Evolutionary conservation across 1,140 invertebrate genomes (phyloP).

Genomic region (Agrilus planipennis): DNA sequence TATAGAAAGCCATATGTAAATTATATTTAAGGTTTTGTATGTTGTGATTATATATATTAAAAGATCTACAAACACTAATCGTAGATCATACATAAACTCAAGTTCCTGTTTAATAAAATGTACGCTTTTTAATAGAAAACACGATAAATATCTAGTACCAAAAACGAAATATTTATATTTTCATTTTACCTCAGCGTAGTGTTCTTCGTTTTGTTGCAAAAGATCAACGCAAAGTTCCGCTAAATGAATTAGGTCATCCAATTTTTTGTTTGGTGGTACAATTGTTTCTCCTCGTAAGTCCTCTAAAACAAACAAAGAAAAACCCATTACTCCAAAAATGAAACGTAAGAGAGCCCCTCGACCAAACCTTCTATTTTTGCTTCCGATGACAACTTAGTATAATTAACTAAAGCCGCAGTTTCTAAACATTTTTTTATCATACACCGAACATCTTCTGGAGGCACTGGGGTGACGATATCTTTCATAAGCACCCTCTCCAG

Average conservation of each 20-base stretch:
- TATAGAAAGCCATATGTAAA: too few species aligned
- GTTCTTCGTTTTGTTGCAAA: constrained; percentile 97
- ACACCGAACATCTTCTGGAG: constrained; percentile 87
- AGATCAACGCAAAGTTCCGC: constrained; percentile 97
- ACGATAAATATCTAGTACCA: too few species aligned
- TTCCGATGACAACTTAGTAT: constrained; percentile 89
- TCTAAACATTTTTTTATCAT: constrained; percentile 96
- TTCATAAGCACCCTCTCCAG: constrained; percentile 98
- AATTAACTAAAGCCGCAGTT: constrained; percentile 96
- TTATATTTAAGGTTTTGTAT: too few species aligned
- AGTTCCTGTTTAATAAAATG: too few species aligned
- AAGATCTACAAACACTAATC: too few species aligned
- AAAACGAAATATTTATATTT: neutral
- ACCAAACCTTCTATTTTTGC: constrained; percentile 89
- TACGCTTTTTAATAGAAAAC: too few species aligned
- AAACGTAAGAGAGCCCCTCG: too few species aligned
- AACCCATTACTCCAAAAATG: constrained; percentile 3
- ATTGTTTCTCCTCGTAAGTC: constrained; percentile 72
- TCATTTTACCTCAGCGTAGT: constrained; percentile 97
- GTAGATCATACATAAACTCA: too few species aligned
- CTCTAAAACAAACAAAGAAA: constrained; percentile 40
- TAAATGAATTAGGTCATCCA: constrained; percentile 94
- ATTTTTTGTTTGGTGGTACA: constrained; percentile 73
- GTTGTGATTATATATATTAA: too few species aligned
- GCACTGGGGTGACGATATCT: constrained; percentile 94